Evolutionary conservation across 2,113 vertebrate species (phyloP), one percentile per base, ranked within the genome.

Genomic region (Callaeas wilsoni): DNA sequence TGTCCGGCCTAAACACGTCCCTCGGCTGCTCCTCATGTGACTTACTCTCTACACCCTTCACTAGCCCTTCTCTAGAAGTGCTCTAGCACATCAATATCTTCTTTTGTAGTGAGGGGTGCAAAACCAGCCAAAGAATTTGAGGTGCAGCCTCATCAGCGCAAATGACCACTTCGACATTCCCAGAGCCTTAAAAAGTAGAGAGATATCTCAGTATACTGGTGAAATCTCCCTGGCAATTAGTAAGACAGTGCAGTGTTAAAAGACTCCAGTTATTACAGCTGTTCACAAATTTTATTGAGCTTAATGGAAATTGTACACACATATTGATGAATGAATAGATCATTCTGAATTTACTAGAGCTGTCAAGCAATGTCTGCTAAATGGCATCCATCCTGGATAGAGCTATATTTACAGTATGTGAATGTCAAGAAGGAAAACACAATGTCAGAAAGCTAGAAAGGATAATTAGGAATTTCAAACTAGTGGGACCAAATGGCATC

Each of bases 271-370:
- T 93, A 67, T 65, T 83, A 79, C 21, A 71, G 35, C 56, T 84
- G 53, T 50, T 87, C 46, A 81, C 62, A 91, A 68, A 73, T 87
- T 93, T 78, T 94, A 81, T 92, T 86, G 64, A 90, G 85, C 33
- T 74, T 94, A 90, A 90, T 95, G 77, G 73, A 96, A 95, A 90
- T 73, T 57, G 92, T 92, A 44, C 69, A 49, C 75, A 82, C 13
- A 53, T 81, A 96, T 92, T 93, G 94, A 96, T 94, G 93, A 95
- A 75, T 57, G 46, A 96, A 87, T 95, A 93, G 90, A 96, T 93
- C 90, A 68, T 68, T 84, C 65, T 87, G 84, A 94, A 96, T 97
- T 94, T 96, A 93, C 80, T 87, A 41, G 35, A 46, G 73, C 88
- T 96, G 92, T 92, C 93, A 89, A 89, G 56, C 37, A 81, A 50